These are phyloP conservation scores for Tinamus major DNA, from an alignment of 2,797 vertebrate species.

Conservation along the genomic window DNA sequence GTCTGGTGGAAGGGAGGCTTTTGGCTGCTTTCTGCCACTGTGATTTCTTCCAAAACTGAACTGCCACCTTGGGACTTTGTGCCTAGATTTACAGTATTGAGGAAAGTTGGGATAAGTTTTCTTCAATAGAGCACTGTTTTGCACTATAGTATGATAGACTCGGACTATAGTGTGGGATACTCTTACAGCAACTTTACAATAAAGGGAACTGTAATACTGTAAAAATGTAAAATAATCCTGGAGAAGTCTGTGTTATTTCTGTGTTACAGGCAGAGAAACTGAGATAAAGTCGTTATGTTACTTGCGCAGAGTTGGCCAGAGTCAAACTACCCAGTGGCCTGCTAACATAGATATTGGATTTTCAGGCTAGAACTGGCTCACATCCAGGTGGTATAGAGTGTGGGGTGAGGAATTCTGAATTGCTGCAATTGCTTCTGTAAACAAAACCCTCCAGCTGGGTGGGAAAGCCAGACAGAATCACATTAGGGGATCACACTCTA, in stretches of 20 bases:
- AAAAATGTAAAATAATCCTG: not conserved
- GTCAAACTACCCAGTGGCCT: not conserved
- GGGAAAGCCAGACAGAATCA: not conserved
- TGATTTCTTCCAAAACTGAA: not conserved
- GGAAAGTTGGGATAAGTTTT: not conserved
- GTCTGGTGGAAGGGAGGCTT: not conserved
- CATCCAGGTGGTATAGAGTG: not conserved
- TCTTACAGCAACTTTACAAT: not conserved
- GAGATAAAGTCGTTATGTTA: not conserved
- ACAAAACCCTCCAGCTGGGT: rapidly evolving
- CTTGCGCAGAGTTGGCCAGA: not conserved
- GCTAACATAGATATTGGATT: not conserved
- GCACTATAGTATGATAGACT: rapidly evolving
- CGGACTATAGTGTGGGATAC: not conserved
- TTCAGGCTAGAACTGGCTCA: not conserved
- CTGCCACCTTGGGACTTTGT: not conserved
- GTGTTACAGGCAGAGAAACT: not conserved
- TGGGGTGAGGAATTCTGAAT: not conserved
- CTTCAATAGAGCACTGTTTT: not conserved
- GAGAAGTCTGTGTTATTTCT: not conserved
- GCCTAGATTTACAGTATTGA: not conserved
- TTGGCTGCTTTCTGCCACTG: not conserved
- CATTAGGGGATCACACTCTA: not conserved
- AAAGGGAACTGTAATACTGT: not conserved
- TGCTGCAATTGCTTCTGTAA: not conserved